phyloP scores from a whole-genome alignment of 2,888 invertebrate genomes.

The Drosophila mettleri region DNA sequence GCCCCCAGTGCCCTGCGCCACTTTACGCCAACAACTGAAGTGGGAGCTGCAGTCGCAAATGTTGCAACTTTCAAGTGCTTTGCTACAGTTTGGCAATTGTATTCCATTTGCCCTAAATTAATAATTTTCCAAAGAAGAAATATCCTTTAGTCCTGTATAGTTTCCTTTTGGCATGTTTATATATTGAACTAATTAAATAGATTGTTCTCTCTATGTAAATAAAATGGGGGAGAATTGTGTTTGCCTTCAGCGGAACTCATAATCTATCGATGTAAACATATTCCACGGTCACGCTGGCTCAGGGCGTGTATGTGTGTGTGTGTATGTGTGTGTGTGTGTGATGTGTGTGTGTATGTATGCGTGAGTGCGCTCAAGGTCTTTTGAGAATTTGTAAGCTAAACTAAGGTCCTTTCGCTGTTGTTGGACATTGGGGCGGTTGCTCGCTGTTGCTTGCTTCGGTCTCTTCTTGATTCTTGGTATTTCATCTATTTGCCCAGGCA shows the following conservation, averaged over 20 bases:
- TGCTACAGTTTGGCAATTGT: conserved; percentile 20
- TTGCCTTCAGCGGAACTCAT: conserved; percentile 6
- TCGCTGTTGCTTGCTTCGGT: background rate
- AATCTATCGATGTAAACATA: conserved; percentile 14
- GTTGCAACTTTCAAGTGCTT: conserved; percentile 38
- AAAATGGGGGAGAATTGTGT: background rate
- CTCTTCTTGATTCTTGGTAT: conserved; percentile 13
- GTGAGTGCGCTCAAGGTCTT: conserved; percentile 7
- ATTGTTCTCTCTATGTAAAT: background rate
- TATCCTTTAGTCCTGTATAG: background rate
- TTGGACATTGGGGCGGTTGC: background rate
- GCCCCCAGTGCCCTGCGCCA: conserved; percentile 56
- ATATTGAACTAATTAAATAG: conserved; percentile 4
- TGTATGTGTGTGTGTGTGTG: background rate
- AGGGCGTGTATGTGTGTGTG: background rate
- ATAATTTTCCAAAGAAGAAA: background rate
- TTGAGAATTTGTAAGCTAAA: conserved; percentile 1
- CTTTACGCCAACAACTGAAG: conserved; percentile 50
- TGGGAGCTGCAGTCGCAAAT: conserved; percentile 13
- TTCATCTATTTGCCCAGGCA: conserved; percentile 25
- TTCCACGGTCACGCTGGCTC: conserved; percentile 8
- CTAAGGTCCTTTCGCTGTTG: conserved; percentile 12
- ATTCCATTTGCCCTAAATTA: conserved; percentile 22
- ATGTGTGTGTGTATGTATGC: background rate
- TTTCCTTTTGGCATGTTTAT: background rate